Conservation (phyloP, 1,140 invertebrate species). For the Tetragnatha versicolor region DNA sequence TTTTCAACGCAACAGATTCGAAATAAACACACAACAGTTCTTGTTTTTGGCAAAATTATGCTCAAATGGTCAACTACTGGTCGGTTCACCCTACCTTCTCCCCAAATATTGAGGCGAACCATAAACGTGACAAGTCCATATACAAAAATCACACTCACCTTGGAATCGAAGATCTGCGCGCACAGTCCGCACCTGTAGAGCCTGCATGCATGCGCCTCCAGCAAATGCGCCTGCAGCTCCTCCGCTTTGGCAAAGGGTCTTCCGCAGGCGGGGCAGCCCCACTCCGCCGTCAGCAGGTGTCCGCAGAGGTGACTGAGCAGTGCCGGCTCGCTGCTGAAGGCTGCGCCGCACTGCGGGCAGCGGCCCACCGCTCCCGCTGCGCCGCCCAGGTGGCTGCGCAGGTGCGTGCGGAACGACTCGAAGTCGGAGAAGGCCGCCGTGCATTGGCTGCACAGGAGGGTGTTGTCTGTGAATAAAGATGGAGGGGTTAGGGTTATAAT, state of each 20-base stretch:
- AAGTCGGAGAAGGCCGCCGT: slow-evolving; percentile 80
- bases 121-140: background rate
- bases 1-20: too few species aligned
- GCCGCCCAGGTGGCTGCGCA: slow-evolving; percentile 79
- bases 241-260: slow-evolving; percentile 83
- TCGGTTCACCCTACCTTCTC: too few species aligned
- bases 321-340: slow-evolving; percentile 73
- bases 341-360: slow-evolving; percentile 81
- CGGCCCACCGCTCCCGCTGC: slow-evolving; percentile 7
- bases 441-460: slow-evolving; percentile 51
- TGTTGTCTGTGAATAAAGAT: too few species aligned
- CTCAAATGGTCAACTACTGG: too few species aligned
- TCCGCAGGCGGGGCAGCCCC: slow-evolving; percentile 82
- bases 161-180: slow-evolving; percentile 88
- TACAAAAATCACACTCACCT: slow-evolving; percentile 66
- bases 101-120: too few species aligned
- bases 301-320: slow-evolving; percentile 78
- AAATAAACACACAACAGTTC: too few species aligned
- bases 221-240: slow-evolving; percentile 84
- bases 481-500: too few species aligned
- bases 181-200: slow-evolving; percentile 87
- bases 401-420: slow-evolving; percentile 85
- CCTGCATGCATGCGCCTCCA: slow-evolving; percentile 84
- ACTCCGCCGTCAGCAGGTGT: slow-evolving; percentile 83
- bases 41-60: too few species aligned